Evolutionary conservation across 2,888 invertebrate genomes (phyloP).

Genomic region (Artemia sinica): DNA sequence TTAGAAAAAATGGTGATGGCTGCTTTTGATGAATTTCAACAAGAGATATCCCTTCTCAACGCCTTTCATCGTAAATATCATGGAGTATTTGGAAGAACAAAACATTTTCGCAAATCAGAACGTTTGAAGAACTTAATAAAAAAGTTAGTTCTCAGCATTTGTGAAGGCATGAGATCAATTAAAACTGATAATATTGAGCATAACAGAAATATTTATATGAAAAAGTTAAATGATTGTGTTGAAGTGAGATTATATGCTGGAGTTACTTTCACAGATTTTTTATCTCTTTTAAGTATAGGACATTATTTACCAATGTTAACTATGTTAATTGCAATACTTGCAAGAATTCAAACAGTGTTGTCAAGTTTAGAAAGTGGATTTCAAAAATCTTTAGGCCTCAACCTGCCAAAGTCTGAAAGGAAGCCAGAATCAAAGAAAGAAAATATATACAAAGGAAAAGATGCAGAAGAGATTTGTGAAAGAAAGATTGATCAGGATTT

Average conservation of each 20-base stretch:
- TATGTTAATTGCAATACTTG: background rate
- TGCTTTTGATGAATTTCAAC: background rate
- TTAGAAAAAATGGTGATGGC: background rate
- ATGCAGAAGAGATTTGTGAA: no score
- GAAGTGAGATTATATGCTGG: background rate
- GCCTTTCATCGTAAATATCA: background rate
- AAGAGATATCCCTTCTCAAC: background rate
- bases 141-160: background rate
- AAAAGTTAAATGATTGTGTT: no score
- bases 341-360: constrained; percentile 11
- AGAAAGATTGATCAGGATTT: no score
- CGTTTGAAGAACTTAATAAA: background rate
- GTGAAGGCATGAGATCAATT: constrained; percentile 6
- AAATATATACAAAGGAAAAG: no score
- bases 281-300: background rate
- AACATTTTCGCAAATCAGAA: constrained; percentile 2
- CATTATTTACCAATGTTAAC: background rate
- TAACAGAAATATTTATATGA: background rate
- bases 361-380: background rate
- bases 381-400: background rate
- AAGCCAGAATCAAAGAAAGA: no score
- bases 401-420: no score
- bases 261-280: background rate
- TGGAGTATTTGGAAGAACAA: constrained; percentile 7
- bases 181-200: background rate